phyloP scores from a whole-genome alignment of 1,140 invertebrate genomes.

The Reticulitermes speratus region DNA sequence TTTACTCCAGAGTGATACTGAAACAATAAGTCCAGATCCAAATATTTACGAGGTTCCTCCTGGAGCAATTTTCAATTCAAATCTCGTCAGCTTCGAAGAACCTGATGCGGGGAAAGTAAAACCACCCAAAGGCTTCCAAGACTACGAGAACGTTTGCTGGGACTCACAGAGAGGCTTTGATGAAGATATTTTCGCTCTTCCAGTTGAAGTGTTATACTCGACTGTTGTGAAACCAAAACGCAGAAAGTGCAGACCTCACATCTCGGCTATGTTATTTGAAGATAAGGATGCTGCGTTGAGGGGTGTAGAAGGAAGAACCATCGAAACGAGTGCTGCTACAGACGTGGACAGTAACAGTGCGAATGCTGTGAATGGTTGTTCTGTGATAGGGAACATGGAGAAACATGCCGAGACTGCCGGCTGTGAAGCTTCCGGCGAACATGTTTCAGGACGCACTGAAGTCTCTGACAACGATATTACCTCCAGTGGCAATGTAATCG shows the following conservation, averaged over 20 bases:
- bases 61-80: conserved; percentile 30
- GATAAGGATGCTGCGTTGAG: neutral
- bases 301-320: neutral
- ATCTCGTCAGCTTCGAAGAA: neutral
- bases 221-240: conserved; percentile 26
- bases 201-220: conserved; percentile 21
- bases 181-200: neutral
- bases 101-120: conserved; percentile 25
- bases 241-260: neutral
- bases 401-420: too few relatives aligned
- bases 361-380: too few relatives aligned
- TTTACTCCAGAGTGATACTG: conserved; percentile 22
- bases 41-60: conserved; percentile 37
- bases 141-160: conserved; percentile 31
- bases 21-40: conserved; percentile 35
- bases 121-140: conserved; percentile 35
- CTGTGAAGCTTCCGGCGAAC: neutral
- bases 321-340: too few relatives aligned
- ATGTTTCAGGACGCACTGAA: neutral
- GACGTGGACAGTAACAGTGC: too few relatives aligned
- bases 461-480: neutral
- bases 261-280: neutral
- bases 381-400: too few relatives aligned
- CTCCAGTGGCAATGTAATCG: neutral
- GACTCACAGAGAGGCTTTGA: neutral